Percentiles rank a stretch among this genome's conserved stretches.
Conservation (phyloP, 1,140 invertebrate genomes). For the Listronotus oregonensis region DNA sequence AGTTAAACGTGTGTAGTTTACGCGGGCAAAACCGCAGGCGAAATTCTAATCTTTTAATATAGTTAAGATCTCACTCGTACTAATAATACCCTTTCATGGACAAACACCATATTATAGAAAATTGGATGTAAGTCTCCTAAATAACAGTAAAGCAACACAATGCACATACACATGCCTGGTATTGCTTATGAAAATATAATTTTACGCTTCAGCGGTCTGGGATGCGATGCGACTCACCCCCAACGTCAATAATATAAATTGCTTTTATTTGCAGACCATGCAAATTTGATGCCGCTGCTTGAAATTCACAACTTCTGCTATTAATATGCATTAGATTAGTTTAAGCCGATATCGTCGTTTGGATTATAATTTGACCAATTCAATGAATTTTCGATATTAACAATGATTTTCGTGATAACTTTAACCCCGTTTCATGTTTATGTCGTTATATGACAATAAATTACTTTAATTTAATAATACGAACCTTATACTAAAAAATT, state of each 20-base stretch:
- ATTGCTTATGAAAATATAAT: constrained; percentile 38
- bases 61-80: no score
- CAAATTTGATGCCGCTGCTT: constrained; percentile 32
- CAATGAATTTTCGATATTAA: constrained; percentile 34
- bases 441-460: no score
- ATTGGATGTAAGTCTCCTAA: background rate
- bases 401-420: constrained; percentile 8
- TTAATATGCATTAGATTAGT: constrained; percentile 41
- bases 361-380: constrained; percentile 36
- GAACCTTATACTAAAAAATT: no score
- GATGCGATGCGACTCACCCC: constrained; percentile 26
- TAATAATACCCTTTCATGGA: no score
- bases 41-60: no score
- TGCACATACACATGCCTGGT: constrained; percentile 3
- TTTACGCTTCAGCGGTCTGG: constrained; percentile 20
- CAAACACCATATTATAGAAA: no score
- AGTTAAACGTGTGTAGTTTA: no score
- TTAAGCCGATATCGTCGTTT: constrained; percentile 33
- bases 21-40: no score
- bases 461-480: no score
- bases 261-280: constrained; percentile 39
- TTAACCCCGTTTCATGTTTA: background rate
- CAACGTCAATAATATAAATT: constrained; percentile 38
- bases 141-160: constrained; percentile 11
- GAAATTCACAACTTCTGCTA: constrained; percentile 36